phyloP scores from a whole-genome alignment of 2,797 vertebrate genomes.

The Gadopsis marmoratus region DNA sequence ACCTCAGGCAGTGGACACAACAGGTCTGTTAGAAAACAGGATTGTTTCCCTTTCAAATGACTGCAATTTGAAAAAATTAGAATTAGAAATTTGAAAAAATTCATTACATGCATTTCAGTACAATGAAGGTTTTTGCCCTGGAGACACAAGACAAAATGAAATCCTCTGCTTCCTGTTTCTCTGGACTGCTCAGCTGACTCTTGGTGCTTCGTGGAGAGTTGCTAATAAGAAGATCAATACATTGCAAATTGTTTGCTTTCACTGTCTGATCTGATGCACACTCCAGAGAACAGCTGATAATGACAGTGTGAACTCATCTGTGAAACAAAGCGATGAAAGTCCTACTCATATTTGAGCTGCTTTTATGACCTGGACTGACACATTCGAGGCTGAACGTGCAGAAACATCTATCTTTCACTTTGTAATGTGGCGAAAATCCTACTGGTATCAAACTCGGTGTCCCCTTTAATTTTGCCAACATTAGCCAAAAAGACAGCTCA shows the following conservation, averaged over 20 bases:
- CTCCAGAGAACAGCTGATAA: constrained; percentile 48
- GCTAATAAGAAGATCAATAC: constrained; percentile 62
- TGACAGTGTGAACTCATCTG: constrained; percentile 66
- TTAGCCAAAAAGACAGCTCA: constrained; percentile 10
- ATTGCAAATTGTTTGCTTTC: constrained; percentile 54
- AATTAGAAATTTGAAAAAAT: constrained; percentile 6
- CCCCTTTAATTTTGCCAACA: constrained; percentile 10
- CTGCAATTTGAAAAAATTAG: not conserved
- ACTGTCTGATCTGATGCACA: constrained; percentile 33
- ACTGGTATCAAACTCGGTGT: not conserved
- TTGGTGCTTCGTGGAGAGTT: constrained; percentile 18
- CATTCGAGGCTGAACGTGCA: constrained; percentile 21
- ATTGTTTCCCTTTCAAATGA: not conserved
- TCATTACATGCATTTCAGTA: not conserved
- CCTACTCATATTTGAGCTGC: constrained; percentile 18
- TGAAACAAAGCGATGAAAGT: constrained; percentile 67
- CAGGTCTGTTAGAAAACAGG: not conserved
- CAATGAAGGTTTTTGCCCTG: not conserved
- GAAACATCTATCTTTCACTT: constrained; percentile 20
- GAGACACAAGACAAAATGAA: not conserved
- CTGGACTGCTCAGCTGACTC: constrained; percentile 2
- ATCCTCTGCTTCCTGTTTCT: not conserved
- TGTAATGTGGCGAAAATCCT: constrained; percentile 12
- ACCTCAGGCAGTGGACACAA: constrained; percentile 1
- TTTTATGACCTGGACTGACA: constrained; percentile 14